phyloP scores from a whole-genome alignment of 2,888 invertebrate species.

The Teinopalpus imperialis region DNA sequence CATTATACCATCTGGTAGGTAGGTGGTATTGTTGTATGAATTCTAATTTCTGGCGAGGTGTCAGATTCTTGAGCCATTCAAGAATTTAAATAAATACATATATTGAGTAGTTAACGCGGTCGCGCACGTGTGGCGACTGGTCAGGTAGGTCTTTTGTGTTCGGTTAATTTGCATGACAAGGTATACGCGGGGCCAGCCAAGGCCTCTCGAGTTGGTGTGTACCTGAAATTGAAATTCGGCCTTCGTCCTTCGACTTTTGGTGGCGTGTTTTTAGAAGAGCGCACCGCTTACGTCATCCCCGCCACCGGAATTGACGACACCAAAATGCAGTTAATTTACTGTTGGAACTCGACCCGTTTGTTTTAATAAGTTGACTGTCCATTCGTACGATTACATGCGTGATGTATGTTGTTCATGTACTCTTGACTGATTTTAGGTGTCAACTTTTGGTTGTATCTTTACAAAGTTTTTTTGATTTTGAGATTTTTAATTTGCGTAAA shows the following conservation, averaged over 20 bases:
- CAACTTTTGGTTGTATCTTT: no score
- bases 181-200: conserved; percentile 13
- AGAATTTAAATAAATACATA: conserved; percentile 18
- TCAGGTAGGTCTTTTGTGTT: conserved; percentile 23
- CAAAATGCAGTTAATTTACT: conserved; percentile 18
- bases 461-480: no score
- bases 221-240: conserved; percentile 21
- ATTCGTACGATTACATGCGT: no score
- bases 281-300: conserved; percentile 12
- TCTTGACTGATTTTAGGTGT: no score
- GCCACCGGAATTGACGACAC: conserved; percentile 12
- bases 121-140: conserved; percentile 10
- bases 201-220: conserved; percentile 10
- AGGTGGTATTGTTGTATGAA: no score
- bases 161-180: conserved; percentile 32
- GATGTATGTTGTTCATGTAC: no score
- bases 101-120: conserved; percentile 7
- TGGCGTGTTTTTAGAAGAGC: conserved; percentile 6
- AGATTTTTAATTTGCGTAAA: no score
- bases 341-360: not conserved
- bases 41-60: conserved; percentile 5
- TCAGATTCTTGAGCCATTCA: conserved; percentile 8
- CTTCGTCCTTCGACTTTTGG: conserved; percentile 20
- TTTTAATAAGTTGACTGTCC: conserved; percentile 5
- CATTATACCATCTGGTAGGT: no score